phyloP scores from a whole-genome alignment of 2,113 vertebrate genomes.

The Forbesichthys agassizii region DNA sequence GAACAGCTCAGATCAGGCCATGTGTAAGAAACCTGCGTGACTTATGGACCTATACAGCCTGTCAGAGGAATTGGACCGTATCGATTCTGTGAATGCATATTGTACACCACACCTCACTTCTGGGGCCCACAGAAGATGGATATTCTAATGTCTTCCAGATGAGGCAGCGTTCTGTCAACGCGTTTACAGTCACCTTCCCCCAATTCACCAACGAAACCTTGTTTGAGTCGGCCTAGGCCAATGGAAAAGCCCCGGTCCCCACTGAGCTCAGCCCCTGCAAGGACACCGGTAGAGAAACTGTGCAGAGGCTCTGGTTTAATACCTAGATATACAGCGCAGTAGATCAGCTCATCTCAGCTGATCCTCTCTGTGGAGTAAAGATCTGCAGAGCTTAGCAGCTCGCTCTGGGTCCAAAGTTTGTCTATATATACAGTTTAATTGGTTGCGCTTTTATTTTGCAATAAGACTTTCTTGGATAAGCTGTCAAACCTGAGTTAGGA shows the following conservation, averaged over 20 bases:
- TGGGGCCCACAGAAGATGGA: slow-evolving; percentile 50
- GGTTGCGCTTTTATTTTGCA: slow-evolving; percentile 47
- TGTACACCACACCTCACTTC: slow-evolving; percentile 38
- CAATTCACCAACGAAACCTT: slow-evolving; percentile 28
- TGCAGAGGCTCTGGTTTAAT: slow-evolving; percentile 22
- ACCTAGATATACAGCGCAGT: slow-evolving; percentile 29
- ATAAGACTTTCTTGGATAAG: slow-evolving; percentile 34
- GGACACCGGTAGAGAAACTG: slow-evolving; percentile 45
- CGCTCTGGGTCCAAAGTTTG: slow-evolving; percentile 15
- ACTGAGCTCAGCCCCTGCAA: slow-evolving; percentile 51
- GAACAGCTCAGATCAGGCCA: background rate
- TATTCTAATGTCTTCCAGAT: slow-evolving; percentile 66
- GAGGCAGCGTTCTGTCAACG: slow-evolving; percentile 23
- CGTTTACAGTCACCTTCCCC: slow-evolving; percentile 50
- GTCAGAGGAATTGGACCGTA: background rate
- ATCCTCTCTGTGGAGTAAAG: slow-evolving; percentile 36
- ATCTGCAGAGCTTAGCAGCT: slow-evolving; percentile 27
- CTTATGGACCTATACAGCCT: background rate
- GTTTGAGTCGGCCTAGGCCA: slow-evolving; percentile 37
- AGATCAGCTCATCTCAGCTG: slow-evolving; percentile 48
- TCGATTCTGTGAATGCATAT: slow-evolving; percentile 29
- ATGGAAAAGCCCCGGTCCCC: slow-evolving; percentile 30
- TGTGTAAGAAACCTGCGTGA: background rate
- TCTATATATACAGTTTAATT: slow-evolving; percentile 42
- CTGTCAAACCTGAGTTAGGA: slow-evolving; percentile 22